phyloP scores from a whole-genome alignment of 2,113 vertebrate species.

The Lamprologus speciosus region DNA sequence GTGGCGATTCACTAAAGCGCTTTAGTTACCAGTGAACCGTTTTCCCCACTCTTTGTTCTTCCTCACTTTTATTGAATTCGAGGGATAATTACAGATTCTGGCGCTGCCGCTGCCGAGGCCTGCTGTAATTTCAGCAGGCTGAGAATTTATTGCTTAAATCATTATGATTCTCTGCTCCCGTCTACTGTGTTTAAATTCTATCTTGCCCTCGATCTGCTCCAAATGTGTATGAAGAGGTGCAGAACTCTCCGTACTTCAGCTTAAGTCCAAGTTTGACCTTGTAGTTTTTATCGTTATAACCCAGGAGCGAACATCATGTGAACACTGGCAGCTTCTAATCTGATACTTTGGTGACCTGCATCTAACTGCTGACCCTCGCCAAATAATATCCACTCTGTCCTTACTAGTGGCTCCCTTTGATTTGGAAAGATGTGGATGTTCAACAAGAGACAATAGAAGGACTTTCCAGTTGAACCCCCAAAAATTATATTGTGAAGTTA shows the following conservation, averaged over 20 bases:
- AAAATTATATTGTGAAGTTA: neutral
- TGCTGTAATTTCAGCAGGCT: slow-evolving; percentile 6
- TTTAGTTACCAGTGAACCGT: slow-evolving; percentile 43
- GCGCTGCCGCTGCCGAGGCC: neutral
- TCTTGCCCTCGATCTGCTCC: slow-evolving; percentile 6
- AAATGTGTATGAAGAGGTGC: neutral
- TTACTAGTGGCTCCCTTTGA: neutral
- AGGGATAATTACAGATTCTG: slow-evolving; percentile 47
- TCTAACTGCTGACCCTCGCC: slow-evolving; percentile 23
- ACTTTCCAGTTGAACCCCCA: neutral
- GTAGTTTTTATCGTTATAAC: slow-evolving; percentile 20
- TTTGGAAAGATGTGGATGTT: neutral
- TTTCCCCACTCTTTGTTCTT: slow-evolving; percentile 53
- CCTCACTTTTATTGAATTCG: slow-evolving; percentile 48
- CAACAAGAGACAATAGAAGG: neutral
- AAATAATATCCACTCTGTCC: slow-evolving; percentile 24
- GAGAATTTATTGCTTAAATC: slow-evolving; percentile 47
- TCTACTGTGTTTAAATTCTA: slow-evolving; percentile 4
- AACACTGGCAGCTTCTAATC: slow-evolving; percentile 14
- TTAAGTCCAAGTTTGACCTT: slow-evolving; percentile 32
- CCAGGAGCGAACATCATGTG: slow-evolving; percentile 20
- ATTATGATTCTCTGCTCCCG: slow-evolving; percentile 17
- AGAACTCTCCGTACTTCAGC: neutral
- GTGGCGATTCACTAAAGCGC: slow-evolving; percentile 45
- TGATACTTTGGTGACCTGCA: slow-evolving; percentile 25